phyloP scores from a whole-genome alignment of 1,140 invertebrate species.

The Ditylenchus dipsaci region DNA sequence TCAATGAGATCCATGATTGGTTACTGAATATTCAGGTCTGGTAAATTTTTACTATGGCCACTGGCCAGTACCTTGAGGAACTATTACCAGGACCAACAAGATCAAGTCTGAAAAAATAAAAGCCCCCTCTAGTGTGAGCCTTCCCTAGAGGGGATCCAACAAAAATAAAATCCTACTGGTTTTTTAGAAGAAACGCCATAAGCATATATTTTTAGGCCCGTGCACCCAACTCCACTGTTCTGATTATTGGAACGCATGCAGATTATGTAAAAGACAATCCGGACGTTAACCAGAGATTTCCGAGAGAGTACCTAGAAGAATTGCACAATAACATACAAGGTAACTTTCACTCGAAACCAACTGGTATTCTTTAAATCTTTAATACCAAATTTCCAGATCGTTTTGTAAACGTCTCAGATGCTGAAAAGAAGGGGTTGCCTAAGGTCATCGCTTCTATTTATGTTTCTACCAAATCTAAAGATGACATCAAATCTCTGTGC shows the following conservation, averaged over 20 bases:
- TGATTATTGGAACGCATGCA: constrained; percentile 89
- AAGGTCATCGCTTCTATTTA: constrained; percentile 87
- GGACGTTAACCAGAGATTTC: constrained; percentile 70
- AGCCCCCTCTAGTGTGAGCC: too few relatives aligned
- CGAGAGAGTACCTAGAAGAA: constrained; percentile 71
- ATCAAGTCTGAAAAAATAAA: too few relatives aligned
- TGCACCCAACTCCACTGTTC: constrained; percentile 85
- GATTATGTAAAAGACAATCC: constrained; percentile 68
- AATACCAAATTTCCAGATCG: constrained; percentile 58
- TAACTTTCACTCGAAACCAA: not conserved
- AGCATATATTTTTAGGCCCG: constrained; percentile 65
- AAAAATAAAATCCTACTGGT: too few relatives aligned
- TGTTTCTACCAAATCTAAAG: constrained; percentile 77
- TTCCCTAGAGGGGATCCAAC: too few relatives aligned
- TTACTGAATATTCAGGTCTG: constrained; percentile 84
- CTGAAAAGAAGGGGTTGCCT: constrained; percentile 89
- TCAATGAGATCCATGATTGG: constrained; percentile 87
- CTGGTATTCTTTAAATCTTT: not conserved
- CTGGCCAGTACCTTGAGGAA: not conserved
- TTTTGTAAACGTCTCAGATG: constrained; percentile 86
- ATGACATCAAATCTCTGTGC: constrained; percentile 83
- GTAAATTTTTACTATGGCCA: constrained; percentile 19
- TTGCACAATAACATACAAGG: constrained; percentile 82
- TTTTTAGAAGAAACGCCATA: not conserved
- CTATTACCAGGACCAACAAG: too few relatives aligned